Conservation (phyloP, 1,140 invertebrate species). For the Monomorium pharaonis region DNA sequence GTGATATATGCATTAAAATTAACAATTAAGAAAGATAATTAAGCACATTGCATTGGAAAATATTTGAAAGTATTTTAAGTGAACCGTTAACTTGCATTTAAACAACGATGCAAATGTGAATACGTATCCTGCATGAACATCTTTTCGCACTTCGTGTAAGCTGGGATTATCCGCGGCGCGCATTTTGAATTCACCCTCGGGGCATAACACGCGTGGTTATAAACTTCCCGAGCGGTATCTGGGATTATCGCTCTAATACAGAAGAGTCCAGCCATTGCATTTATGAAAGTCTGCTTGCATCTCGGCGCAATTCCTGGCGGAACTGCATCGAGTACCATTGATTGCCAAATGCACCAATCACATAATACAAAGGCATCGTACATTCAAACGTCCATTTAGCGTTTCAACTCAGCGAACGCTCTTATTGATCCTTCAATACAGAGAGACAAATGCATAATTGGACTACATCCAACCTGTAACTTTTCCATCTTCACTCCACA, state of each 20-base stretch:
- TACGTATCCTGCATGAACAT: constrained; percentile 20
- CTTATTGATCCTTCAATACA: not conserved
- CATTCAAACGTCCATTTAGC: not conserved
- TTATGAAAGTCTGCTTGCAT: not conserved
- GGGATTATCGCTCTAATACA: constrained; percentile 43
- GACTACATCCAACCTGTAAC: not conserved
- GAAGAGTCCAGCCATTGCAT: constrained; percentile 36
- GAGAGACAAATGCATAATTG: not conserved
- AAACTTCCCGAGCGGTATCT: constrained; percentile 43
- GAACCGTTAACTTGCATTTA: constrained; percentile 42
- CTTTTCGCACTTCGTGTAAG: constrained; percentile 55
- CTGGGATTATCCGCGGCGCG: constrained; percentile 39
- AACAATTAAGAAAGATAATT: not conserved
- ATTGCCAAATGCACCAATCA: constrained; percentile 13
- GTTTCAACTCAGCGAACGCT: not conserved
- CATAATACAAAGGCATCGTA: not conserved
- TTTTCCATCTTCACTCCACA: not conserved
- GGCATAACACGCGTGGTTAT: constrained; percentile 15
- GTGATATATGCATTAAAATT: not conserved
- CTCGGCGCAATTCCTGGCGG: not conserved
- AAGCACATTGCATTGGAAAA: not conserved
- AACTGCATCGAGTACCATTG: not conserved
- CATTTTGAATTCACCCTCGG: constrained; percentile 46
- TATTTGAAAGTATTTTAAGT: not conserved
- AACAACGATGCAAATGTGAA: constrained; percentile 17